Evolutionary conservation across 2,888 invertebrate species (phyloP), one percentile per base, ranked within the genome.

Genomic region (Pristionchus entomophagus): DNA sequence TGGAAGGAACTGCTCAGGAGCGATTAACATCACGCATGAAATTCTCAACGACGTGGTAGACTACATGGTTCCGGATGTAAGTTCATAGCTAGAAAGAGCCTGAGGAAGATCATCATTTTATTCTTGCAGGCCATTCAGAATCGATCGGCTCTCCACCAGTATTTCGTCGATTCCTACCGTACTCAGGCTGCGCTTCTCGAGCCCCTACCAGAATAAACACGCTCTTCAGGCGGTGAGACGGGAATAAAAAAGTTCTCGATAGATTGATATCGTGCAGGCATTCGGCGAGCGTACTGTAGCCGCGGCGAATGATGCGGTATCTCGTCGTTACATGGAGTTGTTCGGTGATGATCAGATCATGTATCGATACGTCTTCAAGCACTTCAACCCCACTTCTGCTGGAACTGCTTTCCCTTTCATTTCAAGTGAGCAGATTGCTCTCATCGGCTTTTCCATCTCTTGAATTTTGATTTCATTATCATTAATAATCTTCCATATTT

Each of bases 151-250:
- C 45, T 45, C n/a, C 77, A 35, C 35, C 22, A 77, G 0, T 77
- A 77, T n/a, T 26, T 77, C 77, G 22, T 80, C 32, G 53, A 51
- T 22, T 26, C n/a, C 51, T 53, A 53, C 22, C 80, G 80, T 32
- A 53, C 51, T 14, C 51, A 80, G 29, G 80, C 80, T 35, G 80
- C 80, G 0, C 32, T 80, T 80, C 53, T 80, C 35, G 80, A 80
- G 26, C 80, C 80, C 17, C 80, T 41, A 14, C 14, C 51, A 32
- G 22, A 53, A 32, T 32, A 80, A 80, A 53, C 80, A 80, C n/a
- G 51, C 80, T 4, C 35, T 53, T 8, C 29, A 29, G 41, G 80
- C 80, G 29, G 80, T 80, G 12, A 41, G 73, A 12, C 6, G 35
- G 5, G 14, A 41, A n/a, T n/a, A 2, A 38, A 45, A 1, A 22